A percentile compares a stretch with the other conserved stretches of the same genome.
Evolutionary conservation across 2,888 invertebrate species (phyloP).

Genomic region (Harpalus rubripes): DNA sequence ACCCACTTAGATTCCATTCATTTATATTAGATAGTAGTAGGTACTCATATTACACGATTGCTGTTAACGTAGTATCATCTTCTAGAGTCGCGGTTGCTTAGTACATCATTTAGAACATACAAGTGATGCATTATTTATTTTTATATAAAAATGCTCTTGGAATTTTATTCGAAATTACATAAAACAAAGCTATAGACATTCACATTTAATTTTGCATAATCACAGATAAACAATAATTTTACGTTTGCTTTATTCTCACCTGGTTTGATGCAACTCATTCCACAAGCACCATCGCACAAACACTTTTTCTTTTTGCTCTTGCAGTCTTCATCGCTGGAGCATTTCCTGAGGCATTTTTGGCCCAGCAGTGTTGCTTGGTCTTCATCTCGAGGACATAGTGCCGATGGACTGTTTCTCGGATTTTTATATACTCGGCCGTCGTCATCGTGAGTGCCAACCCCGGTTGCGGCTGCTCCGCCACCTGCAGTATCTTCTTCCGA

Average conservation of each 20-base stretch:
- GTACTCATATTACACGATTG: no score
- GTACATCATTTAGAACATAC: no score
- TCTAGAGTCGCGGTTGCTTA: no score
- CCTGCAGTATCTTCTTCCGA: slow-evolving; percentile 73
- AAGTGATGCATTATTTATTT: no score
- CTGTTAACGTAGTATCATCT: no score
- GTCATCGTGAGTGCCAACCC: slow-evolving; percentile 79
- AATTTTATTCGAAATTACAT: no score
- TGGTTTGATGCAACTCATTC: slow-evolving; percentile 98
- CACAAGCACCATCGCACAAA: slow-evolving; percentile 97
- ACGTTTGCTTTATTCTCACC: slow-evolving; percentile 78
- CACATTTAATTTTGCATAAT: no score
- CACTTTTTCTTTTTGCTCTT: slow-evolving; percentile 98
- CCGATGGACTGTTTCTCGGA: slow-evolving; percentile 92
- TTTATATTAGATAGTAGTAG: no score
- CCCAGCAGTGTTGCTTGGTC: slow-evolving; percentile 90
- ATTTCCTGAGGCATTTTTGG: slow-evolving; percentile 94
- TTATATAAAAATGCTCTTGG: no score
- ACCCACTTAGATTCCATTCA: no score
- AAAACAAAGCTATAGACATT: no score
- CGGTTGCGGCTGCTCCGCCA: slow-evolving; percentile 78
- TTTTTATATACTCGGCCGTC: slow-evolving; percentile 92
- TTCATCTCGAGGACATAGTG: slow-evolving; percentile 91
- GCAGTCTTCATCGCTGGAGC: slow-evolving; percentile 96
- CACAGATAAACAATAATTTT: no score